Conservation (phyloP, 2,888 invertebrate genomes). For the Lochmaea capreae region DNA sequence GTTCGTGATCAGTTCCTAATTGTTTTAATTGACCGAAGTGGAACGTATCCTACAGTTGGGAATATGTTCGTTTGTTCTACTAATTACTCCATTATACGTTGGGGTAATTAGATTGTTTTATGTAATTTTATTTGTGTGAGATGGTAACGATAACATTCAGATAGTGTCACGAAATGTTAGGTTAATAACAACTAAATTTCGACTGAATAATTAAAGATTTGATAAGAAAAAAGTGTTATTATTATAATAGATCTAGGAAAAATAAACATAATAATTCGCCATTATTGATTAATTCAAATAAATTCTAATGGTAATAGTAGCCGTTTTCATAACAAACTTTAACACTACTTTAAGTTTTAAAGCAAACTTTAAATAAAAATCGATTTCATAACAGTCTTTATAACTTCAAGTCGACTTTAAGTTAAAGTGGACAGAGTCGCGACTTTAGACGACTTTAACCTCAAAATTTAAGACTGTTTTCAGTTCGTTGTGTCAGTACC, state of each 20-base stretch:
- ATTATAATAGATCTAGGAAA: not conserved
- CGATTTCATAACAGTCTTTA: too few relatives aligned
- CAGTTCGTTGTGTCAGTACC: too few relatives aligned
- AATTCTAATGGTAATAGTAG: too few relatives aligned
- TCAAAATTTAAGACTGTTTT: too few relatives aligned
- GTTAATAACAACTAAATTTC: not conserved
- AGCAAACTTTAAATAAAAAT: too few relatives aligned
- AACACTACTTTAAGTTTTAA: too few relatives aligned
- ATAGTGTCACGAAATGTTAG: constrained; percentile 1
- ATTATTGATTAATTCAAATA: too few relatives aligned
- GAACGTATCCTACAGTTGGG: constrained; percentile 9
- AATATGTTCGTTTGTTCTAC: constrained; percentile 13
- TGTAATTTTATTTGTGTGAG: constrained; percentile 9
- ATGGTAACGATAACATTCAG: not conserved
- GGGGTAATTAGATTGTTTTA: not conserved
- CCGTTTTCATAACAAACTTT: too few relatives aligned
- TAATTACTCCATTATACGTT: constrained; percentile 14
- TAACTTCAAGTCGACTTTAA: too few relatives aligned
- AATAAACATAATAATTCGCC: not conserved
- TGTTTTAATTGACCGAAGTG: constrained; percentile 14
- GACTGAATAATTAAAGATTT: not conserved
- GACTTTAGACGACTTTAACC: too few relatives aligned
- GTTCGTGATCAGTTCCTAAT: not conserved
- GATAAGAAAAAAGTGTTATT: not conserved
- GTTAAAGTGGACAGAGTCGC: too few relatives aligned